Conservation (phyloP, 2,888 invertebrate genomes). For the Antheraea assamensis region DNA sequence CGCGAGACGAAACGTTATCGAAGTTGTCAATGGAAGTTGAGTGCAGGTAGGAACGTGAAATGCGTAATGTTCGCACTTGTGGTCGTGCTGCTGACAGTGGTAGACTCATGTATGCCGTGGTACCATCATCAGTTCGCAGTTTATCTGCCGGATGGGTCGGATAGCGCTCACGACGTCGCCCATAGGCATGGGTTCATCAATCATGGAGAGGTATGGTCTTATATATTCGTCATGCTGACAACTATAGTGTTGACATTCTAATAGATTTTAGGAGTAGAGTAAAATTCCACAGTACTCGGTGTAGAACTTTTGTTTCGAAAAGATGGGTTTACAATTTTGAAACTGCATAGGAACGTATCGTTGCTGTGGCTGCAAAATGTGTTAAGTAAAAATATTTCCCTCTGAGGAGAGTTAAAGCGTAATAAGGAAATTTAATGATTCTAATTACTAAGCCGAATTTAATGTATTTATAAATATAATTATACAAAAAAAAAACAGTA, state of each 20-base stretch:
- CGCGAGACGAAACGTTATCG: conserved; percentile 17
- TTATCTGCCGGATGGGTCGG: conserved; percentile 82
- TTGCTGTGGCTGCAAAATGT: neutral
- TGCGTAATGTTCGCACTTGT: conserved; percentile 74
- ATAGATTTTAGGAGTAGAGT: neutral
- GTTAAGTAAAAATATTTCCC: neutral
- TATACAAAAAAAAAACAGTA: no score
- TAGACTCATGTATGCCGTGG: conserved; percentile 72
- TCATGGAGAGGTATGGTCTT: conserved; percentile 71
- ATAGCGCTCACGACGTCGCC: conserved; percentile 66
- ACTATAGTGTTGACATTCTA: neutral
- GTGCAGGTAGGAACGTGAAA: conserved; percentile 64
- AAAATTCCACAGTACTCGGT: neutral
- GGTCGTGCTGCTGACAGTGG: conserved; percentile 68
- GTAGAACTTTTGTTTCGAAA: neutral
- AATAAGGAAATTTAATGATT: no score
- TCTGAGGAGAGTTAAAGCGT: no score
- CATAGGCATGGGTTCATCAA: conserved; percentile 74
- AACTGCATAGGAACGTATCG: neutral
- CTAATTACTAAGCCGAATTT: no score
- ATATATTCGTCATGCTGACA: neutral
- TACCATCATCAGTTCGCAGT: conserved; percentile 87
- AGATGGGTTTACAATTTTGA: neutral
- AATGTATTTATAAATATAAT: no score
- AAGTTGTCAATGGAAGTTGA: conserved; percentile 28